Conservation (phyloP, 2,888 invertebrate species). For the Stenichneumon culpator region DNA sequence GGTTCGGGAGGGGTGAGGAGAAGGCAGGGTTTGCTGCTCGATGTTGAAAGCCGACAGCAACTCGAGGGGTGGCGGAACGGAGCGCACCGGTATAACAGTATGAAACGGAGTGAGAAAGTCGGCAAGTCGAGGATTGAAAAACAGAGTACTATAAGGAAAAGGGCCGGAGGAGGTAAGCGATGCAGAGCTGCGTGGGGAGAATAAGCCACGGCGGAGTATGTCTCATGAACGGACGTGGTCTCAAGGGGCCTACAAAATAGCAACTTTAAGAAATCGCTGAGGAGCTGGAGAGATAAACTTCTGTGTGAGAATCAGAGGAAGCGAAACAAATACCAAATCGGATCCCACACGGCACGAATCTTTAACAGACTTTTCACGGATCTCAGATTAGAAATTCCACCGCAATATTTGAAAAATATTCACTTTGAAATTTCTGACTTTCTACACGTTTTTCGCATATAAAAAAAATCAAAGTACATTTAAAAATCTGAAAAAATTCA, state of each 20-base stretch:
- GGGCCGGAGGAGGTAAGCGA: slow-evolving; percentile 15
- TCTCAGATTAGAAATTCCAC: too few species aligned
- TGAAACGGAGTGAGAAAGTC: slow-evolving; percentile 21
- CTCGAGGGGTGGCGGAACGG: slow-evolving; percentile 14
- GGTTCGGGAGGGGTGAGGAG: slow-evolving; percentile 13
- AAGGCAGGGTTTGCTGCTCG: slow-evolving; percentile 22
- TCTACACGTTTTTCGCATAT: too few species aligned
- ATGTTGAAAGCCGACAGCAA: slow-evolving; percentile 30
- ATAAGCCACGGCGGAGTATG: slow-evolving; percentile 33
- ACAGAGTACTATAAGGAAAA: slow-evolving; percentile 30
- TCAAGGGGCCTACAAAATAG: slow-evolving; percentile 36
- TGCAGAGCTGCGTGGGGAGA: slow-evolving; percentile 17
- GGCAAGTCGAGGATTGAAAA: slow-evolving; percentile 32
- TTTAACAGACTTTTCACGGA: neutral
- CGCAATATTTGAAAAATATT: neutral
- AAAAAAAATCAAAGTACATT: too few species aligned
- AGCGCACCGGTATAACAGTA: slow-evolving; percentile 16
- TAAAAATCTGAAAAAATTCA: too few species aligned
- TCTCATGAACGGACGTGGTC: slow-evolving; percentile 20
- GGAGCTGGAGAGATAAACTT: slow-evolving; percentile 46
- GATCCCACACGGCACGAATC: neutral
- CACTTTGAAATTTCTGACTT: too few species aligned
- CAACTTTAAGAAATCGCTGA: slow-evolving; percentile 62
- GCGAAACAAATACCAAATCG: slow-evolving; percentile 31
- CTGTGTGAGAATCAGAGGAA: slow-evolving; percentile 33